Conservation (phyloP, 2,888 invertebrate genomes). For the Pristionchus exspectatus region DNA sequence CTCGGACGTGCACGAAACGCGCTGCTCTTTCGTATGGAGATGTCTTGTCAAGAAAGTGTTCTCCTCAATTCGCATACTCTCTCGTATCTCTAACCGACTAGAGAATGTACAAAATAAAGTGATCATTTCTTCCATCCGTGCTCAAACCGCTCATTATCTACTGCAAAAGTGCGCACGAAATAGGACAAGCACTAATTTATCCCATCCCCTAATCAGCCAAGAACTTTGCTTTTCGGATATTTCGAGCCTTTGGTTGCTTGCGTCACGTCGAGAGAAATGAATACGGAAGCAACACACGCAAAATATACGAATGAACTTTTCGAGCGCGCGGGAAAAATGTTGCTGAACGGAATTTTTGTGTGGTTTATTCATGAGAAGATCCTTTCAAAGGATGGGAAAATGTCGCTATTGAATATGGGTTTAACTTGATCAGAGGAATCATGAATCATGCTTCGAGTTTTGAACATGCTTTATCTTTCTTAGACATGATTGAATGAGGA, state of each 20-base stretch:
- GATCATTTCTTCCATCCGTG: background rate
- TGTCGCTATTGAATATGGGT: background rate
- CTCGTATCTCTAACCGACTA: no score
- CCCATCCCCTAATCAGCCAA: background rate
- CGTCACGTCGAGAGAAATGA: background rate
- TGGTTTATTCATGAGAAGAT: background rate
- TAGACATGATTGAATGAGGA: background rate
- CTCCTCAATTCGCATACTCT: no score
- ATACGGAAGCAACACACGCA: background rate
- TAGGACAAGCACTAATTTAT: background rate
- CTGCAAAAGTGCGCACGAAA: background rate
- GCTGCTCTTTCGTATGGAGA: background rate
- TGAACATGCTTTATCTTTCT: no score
- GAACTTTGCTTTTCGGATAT: conserved; percentile 16
- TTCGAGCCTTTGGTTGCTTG: background rate
- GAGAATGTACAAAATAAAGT: no score
- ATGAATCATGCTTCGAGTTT: no score
- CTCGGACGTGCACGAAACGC: background rate
- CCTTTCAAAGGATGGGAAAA: background rate
- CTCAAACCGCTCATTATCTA: background rate
- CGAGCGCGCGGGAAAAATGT: conserved; percentile 1
- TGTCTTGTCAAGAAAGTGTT: no score
- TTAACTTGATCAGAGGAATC: background rate
- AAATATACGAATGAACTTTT: background rate
- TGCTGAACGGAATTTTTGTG: background rate